Base-by-base conservation (phyloP, 1,140 invertebrate species). In the Helicorthomorpha holstii region DNA sequence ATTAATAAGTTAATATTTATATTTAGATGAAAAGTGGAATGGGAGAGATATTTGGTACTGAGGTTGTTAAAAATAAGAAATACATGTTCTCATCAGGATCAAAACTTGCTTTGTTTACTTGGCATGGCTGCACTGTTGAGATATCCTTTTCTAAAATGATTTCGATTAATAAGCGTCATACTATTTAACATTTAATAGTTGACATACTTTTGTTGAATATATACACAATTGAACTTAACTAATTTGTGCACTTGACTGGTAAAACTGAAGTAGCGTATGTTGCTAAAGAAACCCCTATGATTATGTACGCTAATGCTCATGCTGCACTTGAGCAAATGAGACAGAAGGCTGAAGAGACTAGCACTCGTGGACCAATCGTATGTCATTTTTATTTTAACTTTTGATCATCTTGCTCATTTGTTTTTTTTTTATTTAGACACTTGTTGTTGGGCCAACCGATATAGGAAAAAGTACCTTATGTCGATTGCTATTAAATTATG, bases 21-120 rank as follows among this genome's bases (percentile, higher is more conserved):
- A 66, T 71, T 56, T 57, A 92, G 83, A 67, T 95, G 16, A 80
- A 85, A 62, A 79, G 69, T 63, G 94, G 93, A 7, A 74, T 83
- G 56, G 93, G 89, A 0, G 95, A 98, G 74, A 76, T 98, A 45
- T 99, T 98, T 73, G 95, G 95, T 0, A 93, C 92, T 0, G 94
- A 98, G 70, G 64, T 99, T 51, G 85, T 94, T 0, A 87, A 88
- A 68, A 87, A 87, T 23, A 96, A 91, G 69, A 78, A 81, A 19
- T 98, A 98, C 68, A 80, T 80, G 56, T 98, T 98, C 64, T 75
- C 77, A 23, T 73, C 81, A 3, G 91, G 92, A 1, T 83, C 90
- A 1, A 97, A 98, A 73, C 81, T 94, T 16, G 94, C 94, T 0
- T 81, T 98, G 1, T 98, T 87, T 61, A 94, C 94, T 7, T 98